Conservation (phyloP, 2,113 vertebrate genomes). For the Leucoraja erinaceus region DNA sequence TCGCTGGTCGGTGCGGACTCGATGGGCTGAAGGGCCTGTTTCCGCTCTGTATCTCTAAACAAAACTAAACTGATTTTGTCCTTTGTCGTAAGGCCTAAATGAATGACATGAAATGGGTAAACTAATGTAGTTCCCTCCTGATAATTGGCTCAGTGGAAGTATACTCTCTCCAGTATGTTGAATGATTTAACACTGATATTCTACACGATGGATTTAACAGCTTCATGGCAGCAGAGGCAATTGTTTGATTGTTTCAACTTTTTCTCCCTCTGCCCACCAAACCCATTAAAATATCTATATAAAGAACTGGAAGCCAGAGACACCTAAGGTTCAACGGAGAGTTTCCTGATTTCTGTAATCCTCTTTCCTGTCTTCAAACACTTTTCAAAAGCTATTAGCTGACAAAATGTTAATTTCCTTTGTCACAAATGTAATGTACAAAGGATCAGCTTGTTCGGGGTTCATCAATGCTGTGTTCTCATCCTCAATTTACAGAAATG, state of each 20-base stretch:
- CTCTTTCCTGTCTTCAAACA: background rate
- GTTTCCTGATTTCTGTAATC: background rate
- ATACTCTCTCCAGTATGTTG: too few relatives aligned
- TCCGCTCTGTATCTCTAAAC: too few relatives aligned
- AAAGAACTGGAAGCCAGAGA: background rate
- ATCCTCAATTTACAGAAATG: background rate
- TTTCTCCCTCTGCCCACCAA: background rate
- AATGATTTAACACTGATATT: background rate
- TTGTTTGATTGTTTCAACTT: background rate
- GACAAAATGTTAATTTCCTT: conserved; percentile 12
- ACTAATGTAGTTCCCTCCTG: too few relatives aligned
- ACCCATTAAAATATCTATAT: background rate
- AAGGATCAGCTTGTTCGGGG: background rate
- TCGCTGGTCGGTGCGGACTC: too few relatives aligned
- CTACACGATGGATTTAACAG: background rate
- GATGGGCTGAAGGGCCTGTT: too few relatives aligned
- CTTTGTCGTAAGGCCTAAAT: too few relatives aligned
- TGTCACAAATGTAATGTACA: background rate
- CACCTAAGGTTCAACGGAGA: background rate
- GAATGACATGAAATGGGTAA: too few relatives aligned
- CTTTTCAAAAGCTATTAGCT: background rate
- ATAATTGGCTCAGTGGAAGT: too few relatives aligned
- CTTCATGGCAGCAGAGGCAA: background rate
- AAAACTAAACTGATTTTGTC: too few relatives aligned
- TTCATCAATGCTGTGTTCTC: background rate